A percentile compares a stretch with the other conserved stretches of the same genome.
phyloP scores from a whole-genome alignment of 2,797 vertebrate genomes.

The Hephaestus fuliginosus region DNA sequence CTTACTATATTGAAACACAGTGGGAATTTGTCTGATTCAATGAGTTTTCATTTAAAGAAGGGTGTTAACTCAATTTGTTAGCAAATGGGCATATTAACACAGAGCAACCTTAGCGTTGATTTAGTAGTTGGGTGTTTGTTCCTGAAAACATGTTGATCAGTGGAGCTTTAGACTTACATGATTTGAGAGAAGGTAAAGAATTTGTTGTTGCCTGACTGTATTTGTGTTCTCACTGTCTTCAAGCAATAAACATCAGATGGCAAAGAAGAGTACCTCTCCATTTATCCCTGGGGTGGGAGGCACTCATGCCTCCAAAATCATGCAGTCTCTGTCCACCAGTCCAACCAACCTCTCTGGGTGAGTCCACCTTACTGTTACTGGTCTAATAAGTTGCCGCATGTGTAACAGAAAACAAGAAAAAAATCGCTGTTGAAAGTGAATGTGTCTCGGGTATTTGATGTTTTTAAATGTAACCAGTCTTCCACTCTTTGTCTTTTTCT shows the following conservation, averaged over 20 bases:
- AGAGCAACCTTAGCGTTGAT: not conserved
- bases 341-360: constrained; percentile 61
- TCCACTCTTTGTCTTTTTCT: constrained; percentile 19
- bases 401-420: not conserved
- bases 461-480: not conserved
- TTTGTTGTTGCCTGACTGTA: not conserved
- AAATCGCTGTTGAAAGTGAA: not conserved
- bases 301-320: constrained; percentile 76
- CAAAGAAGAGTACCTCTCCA: constrained; percentile 97
- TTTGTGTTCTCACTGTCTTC: constrained; percentile 41
- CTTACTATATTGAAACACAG: not conserved
- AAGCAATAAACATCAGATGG: constrained; percentile 92
- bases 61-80: not conserved
- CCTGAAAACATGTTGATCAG: not conserved
- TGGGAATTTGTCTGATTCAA: not conserved
- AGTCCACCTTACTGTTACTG: constrained; percentile 29
- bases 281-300: constrained; percentile 83
- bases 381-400: not conserved
- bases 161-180: not conserved
- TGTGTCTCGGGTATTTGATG: not conserved
- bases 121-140: not conserved
- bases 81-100: not conserved
- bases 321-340: constrained; percentile 66
- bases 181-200: not conserved
- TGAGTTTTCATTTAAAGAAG: not conserved